Conservation (phyloP, 2,113 vertebrate species). For the Indri indri region DNA sequence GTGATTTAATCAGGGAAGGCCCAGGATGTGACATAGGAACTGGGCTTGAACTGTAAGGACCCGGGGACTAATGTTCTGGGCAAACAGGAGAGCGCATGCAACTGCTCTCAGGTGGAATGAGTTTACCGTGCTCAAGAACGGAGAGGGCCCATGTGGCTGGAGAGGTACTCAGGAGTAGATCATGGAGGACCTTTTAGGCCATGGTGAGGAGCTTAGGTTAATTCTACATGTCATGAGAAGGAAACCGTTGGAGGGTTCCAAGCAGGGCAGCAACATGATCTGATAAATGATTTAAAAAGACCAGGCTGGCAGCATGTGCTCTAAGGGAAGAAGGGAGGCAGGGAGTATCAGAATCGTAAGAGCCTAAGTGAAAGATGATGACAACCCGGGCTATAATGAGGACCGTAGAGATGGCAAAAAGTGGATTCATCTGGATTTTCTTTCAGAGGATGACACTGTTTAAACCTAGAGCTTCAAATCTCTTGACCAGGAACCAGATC, state of each 20-base stretch:
- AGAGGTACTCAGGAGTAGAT: background rate
- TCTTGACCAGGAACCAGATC: background rate
- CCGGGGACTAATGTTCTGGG: background rate
- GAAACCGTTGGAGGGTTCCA: background rate
- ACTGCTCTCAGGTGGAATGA: fast-evolving
- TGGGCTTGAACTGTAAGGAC: background rate
- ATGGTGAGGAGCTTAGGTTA: background rate
- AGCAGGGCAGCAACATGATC: background rate
- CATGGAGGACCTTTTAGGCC: background rate
- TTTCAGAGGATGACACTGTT: background rate
- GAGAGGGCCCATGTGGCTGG: background rate
- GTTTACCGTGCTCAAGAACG: background rate
- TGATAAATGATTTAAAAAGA: background rate
- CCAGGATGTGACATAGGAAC: background rate
- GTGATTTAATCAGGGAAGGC: background rate
- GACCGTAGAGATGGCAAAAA: background rate
- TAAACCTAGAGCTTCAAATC: background rate
- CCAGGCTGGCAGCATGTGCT: fast-evolving
- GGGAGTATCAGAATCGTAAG: background rate
- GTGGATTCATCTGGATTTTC: background rate
- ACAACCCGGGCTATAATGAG: background rate
- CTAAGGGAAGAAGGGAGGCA: no score
- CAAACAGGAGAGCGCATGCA: background rate
- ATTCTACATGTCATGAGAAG: background rate
- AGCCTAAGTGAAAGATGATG: background rate